Percentiles rank a stretch among this genome's conserved stretches.
Conservation (phyloP, 2,113 vertebrate species). For the Syngnathus scovelli region DNA sequence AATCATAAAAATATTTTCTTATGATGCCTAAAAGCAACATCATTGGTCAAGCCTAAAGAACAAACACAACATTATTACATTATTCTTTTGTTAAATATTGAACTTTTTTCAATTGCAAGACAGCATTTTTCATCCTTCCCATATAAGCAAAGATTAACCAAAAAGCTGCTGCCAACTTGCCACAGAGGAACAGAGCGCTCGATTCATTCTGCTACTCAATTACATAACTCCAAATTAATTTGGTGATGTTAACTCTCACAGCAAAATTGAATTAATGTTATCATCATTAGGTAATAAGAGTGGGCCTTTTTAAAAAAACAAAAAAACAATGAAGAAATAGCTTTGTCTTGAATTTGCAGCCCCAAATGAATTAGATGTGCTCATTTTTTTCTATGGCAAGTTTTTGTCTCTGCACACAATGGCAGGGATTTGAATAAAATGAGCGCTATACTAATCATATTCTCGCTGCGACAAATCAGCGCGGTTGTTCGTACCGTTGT, state of each 20-base stretch:
- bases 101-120: not conserved
- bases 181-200: conserved; percentile 25
- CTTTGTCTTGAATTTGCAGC: conserved; percentile 12
- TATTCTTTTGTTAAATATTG: not conserved
- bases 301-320: conserved; percentile 28
- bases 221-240: conserved; percentile 51
- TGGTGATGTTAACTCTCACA: conserved; percentile 43
- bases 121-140: not conserved
- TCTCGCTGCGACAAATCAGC: not conserved
- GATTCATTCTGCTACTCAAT: not conserved
- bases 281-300: conserved; percentile 46
- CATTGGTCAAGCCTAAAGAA: no score
- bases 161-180: not conserved
- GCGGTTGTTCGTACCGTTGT: conserved; percentile 22
- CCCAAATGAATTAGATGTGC: conserved; percentile 26
- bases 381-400: conserved; percentile 13
- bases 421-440: conserved; percentile 12
- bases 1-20: no score
- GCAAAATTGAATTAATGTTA: conserved; percentile 54
- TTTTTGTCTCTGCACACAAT: conserved; percentile 5
- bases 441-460: conserved; percentile 18
- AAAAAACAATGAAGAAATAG: conserved; percentile 23
- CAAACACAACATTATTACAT: not conserved
- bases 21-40: no score
- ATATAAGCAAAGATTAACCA: not conserved